Evolutionary conservation across 2,888 invertebrate species (phyloP), one percentile per base, ranked within the genome.

Genomic region (Hipparchia semele): DNA sequence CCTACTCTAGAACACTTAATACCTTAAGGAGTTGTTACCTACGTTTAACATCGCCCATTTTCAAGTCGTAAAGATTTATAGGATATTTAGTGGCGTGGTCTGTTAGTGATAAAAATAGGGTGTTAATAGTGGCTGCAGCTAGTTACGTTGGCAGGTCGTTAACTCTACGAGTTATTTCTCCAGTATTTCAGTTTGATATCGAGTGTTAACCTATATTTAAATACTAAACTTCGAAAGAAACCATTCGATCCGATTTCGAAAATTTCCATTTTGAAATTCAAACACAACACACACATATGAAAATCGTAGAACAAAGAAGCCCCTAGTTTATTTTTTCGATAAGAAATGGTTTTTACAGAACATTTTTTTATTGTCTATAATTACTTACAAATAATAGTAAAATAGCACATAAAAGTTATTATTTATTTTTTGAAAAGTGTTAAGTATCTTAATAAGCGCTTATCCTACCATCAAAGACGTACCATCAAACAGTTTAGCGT

Each of bases 101-200:
- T 76, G 78, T 78, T 80, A 10, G 79, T 81, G 78, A 71, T 73
- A 65, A 70, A 76, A 76, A 73, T 75, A 75, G 71, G 71, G 12
- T 71, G 58, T 64, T 71, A 54, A 61, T 71, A 67, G 60, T 23
- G 53, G 60, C 39, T 46, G 23, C 62, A 62, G 9, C 49, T 13
- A 62, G 68, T 62, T 61, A 23, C 51, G 51, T 46, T 58, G 65
- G 62, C 46, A 49, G 64, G 68, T 68, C 51, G 64, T 72, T 68
- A 64, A 70, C 62, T 59, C 9, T 39, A 13, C 12, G 23, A 45
- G 62, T 61, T 65, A 65, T 65, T 64, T 51, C 51, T 9, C 49
- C 64, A 23, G 64, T 49, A 64, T 64, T 53, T 65, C 51, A 65
- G 4, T 33, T 65, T 65, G 51, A 65, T 65, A 65, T 65, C 64